Evolutionary conservation across 2,888 invertebrate genomes (phyloP), one percentile per base, ranked within the genome.

Genomic region (Xanthia icteritia): DNA sequence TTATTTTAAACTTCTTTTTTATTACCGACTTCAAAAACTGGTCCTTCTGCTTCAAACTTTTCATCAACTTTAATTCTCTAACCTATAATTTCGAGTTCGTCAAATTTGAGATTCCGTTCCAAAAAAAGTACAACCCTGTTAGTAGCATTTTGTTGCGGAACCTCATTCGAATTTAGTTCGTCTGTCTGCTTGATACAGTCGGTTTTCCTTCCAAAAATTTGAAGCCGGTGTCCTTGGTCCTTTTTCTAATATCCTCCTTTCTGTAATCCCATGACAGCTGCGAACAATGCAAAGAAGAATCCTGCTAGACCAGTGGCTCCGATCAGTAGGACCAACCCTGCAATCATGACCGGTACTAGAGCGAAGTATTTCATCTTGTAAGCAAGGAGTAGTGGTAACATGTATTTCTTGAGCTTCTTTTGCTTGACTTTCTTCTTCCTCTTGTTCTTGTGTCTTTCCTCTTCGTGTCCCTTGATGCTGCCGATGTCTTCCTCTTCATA

Each of bases 231-330:
- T 85, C 86, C 76, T 82, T 73, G 90, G 36, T 85, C 68, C 68
- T 77, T 90, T 65, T 15, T 54, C 36, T 92, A 96, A 87, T 95
- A 96, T 54, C 94, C 92, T 79, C 96, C 96, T 81, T 96, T 95
- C 92, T 97, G 98, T 82, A 98, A 95, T 75, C 98, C 98, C 97
- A 98, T 98, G 8, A 98, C 98, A 2, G 98, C 98, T 71, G 98
- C 98, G 90, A 99, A 98, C 23, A 99, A 94, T 1, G 98, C 98
- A 92, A 98, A 99, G 97, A 99, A 99, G 95, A 99, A 98, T 84
- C 98, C 98, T 36, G 98, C 98, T 78, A 98, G 93, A 31, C 98
- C 98, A 0, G 98, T 98, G 0, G 98, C 98, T 80, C 98, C 98
- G 8, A 98, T 97, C 69, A 99, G 93, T 15, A 99, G 94, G 2